These are phyloP conservation scores for Autographa gamma DNA, from an alignment of 2,888 invertebrate species.

Conservation along the genomic window DNA sequence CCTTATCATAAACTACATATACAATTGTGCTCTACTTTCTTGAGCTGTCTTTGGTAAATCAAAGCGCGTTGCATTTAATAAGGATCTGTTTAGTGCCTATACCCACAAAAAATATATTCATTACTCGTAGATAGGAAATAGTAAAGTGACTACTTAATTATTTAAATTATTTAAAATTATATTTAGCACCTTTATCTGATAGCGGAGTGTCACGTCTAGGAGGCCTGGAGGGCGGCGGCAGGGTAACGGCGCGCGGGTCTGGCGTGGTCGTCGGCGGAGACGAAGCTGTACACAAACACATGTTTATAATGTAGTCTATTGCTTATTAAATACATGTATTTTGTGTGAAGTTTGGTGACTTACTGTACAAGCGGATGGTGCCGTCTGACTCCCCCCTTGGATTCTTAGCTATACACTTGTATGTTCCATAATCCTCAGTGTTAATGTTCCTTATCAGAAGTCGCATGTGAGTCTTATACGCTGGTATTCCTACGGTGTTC, in stretches of 20 bases:
- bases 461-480: conserved; percentile 96
- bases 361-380: conserved; percentile 96
- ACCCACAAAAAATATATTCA: no score
- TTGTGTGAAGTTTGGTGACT: conserved; percentile 77
- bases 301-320: neutral
- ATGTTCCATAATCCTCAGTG: conserved; percentile 94
- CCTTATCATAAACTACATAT: no score
- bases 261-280: conserved; percentile 94
- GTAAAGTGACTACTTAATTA: no score
- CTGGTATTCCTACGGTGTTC: conserved; percentile 91
- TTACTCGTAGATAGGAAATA: no score
- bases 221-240: conserved; percentile 82
- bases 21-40: no score
- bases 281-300: conserved; percentile 88
- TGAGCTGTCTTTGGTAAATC: no score
- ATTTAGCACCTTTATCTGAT: conserved; percentile 80
- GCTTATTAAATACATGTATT: neutral
- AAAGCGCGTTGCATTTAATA: no score
- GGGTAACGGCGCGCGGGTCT: conserved; percentile 90
- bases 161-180: no score
- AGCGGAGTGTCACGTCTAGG: conserved; percentile 83
- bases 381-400: conserved; percentile 97
- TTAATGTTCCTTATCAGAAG: conserved; percentile 94
- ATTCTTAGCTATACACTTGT: conserved; percentile 96
- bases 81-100: no score